These are phyloP conservation scores for Ennomos erosarius DNA, from an alignment of 2,888 invertebrate genomes.

Conservation along the genomic window DNA sequence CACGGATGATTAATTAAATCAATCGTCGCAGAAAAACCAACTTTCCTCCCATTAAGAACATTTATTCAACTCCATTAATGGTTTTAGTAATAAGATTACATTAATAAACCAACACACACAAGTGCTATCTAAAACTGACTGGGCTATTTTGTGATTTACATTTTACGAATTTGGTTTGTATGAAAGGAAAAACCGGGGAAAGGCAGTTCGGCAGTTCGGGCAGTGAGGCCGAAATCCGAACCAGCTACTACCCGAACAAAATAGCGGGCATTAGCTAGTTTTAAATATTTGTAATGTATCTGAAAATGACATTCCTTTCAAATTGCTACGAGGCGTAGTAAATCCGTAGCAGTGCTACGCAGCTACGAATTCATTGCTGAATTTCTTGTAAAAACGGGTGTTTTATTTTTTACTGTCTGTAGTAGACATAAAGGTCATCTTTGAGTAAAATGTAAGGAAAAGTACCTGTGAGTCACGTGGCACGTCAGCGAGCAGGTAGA, in stretches of 20 bases:
- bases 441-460: constrained; percentile 8
- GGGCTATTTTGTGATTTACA: too few species aligned
- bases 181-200: too few species aligned
- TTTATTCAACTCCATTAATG: too few species aligned
- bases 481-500: constrained; percentile 71
- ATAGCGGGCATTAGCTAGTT: too few species aligned
- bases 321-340: constrained; percentile 25
- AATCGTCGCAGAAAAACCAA: background rate
- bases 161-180: too few species aligned
- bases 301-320: background rate
- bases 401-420: constrained; percentile 5
- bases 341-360: constrained; percentile 27
- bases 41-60: too few species aligned
- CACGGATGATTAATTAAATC: constrained; percentile 24
- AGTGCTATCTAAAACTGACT: background rate
- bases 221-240: too few species aligned
- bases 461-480: constrained; percentile 76
- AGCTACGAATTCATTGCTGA: background rate
- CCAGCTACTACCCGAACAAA: too few species aligned
- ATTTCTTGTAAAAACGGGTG: background rate
- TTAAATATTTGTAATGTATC: too few species aligned
- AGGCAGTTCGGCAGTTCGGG: too few species aligned
- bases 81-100: background rate
- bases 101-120: constrained; percentile 2
- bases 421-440: constrained; percentile 7